Evolutionary conservation across 2,113 vertebrate species (phyloP).

Genomic region (Brachypteracias leptosomus): DNA sequence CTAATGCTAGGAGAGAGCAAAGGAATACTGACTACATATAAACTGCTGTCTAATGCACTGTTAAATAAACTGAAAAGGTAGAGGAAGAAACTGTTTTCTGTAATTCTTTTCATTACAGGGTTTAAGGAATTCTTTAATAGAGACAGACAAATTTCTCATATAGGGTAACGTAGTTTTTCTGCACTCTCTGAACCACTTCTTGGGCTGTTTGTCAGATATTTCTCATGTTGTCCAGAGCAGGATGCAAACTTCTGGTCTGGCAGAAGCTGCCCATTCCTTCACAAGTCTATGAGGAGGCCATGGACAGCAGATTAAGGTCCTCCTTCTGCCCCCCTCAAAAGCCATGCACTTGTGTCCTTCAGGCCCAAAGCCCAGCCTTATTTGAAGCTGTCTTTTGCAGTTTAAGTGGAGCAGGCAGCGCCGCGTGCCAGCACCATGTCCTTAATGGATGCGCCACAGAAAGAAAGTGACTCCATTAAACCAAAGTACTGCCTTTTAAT

Average conservation of each 20-base stretch:
- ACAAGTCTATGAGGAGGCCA: neutral
- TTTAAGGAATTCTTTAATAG: neutral
- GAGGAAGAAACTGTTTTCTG: neutral
- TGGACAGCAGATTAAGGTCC: neutral
- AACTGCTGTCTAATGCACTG: neutral
- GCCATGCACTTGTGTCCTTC: neutral
- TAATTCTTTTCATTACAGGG: neutral
- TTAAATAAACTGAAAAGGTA: neutral
- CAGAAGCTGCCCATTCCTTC: neutral
- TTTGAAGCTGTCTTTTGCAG: constrained; percentile 26
- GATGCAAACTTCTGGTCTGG: fast-evolving
- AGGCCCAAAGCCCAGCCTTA: neutral
- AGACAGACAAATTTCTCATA: neutral
- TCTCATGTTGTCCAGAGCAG: fast-evolving
- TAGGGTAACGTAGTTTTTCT: neutral
- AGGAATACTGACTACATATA: neutral
- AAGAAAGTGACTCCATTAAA: constrained; percentile 62
- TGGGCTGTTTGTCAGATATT: neutral
- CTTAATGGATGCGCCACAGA: constrained; percentile 31
- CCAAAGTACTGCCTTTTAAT: constrained; percentile 57
- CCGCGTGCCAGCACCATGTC: neutral
- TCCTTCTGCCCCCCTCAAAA: neutral
- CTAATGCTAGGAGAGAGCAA: neutral
- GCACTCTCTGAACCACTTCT: neutral
- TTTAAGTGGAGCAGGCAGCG: neutral